Conservation (phyloP, 2,113 vertebrate genomes). For the Aldabrachelys gigantea region DNA sequence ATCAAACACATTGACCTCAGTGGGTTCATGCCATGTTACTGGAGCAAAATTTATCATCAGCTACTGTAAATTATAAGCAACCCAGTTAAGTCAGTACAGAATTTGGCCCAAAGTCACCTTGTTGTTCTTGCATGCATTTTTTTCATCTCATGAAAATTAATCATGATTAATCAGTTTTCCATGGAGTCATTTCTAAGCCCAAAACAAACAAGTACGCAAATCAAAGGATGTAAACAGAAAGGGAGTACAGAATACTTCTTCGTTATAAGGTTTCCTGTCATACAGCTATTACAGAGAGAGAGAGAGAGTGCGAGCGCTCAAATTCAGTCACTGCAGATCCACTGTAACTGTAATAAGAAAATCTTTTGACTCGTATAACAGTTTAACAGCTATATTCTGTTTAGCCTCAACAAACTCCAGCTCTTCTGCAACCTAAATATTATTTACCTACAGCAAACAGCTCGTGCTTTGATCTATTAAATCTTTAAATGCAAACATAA, state of each 20-base stretch:
- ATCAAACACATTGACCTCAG: not conserved
- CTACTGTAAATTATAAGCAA: not conserved
- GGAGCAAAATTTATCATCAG: not conserved
- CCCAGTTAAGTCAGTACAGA: not conserved
- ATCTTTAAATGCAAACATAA: not conserved
- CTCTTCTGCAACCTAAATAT: not conserved
- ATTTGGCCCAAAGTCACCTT: not conserved
- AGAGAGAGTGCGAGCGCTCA: accelerated
- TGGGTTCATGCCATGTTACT: not conserved
- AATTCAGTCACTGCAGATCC: not conserved
- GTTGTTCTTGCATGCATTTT: accelerated
- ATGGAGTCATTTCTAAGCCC: not conserved
- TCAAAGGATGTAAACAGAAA: not conserved
- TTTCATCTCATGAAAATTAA: not conserved
- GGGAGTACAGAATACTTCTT: not conserved
- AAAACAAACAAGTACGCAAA: not conserved
- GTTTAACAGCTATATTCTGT: not conserved
- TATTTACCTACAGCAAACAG: not conserved
- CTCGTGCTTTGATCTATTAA: not conserved
- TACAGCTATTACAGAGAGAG: not conserved
- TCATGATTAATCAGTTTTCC: not conserved
- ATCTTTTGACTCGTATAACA: not conserved
- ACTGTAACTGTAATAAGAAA: not conserved
- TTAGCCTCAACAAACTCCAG: not conserved
- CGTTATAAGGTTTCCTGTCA: not conserved